Percentiles rank a stretch among this genome's conserved stretches.
phyloP scores from a whole-genome alignment of 2,888 invertebrate species.

The Diaprepes abbreviatus region DNA sequence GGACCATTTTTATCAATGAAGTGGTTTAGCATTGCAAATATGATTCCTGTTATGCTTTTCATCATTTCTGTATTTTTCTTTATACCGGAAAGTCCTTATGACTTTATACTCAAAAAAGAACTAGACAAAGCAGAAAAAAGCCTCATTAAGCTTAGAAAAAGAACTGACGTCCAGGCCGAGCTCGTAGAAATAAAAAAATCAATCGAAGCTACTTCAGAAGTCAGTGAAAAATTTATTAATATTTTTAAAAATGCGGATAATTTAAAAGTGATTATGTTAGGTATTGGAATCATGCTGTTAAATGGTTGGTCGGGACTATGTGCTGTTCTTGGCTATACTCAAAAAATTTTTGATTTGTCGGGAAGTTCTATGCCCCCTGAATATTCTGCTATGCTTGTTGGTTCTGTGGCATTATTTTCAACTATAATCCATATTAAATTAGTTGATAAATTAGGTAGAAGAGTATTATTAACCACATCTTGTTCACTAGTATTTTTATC shows the following conservation, averaged over 20 bases:
- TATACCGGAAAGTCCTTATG: constrained; percentile 45
- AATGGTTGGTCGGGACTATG: constrained; percentile 48
- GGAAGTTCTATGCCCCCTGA: constrained; percentile 73
- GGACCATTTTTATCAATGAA: constrained; percentile 35
- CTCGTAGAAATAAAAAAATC: constrained; percentile 21
- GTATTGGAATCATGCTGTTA: constrained; percentile 46
- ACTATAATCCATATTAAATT: constrained; percentile 80
- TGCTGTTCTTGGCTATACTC: constrained; percentile 50
- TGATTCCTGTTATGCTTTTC: constrained; percentile 14
- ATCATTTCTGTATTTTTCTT: constrained; percentile 15
- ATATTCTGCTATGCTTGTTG: constrained; percentile 81
- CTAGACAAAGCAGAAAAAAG: constrained; percentile 27
- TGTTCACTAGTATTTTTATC: constrained; percentile 72
- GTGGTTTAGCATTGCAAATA: constrained; percentile 26
- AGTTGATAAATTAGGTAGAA: constrained; percentile 83
- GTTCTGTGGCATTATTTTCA: constrained; percentile 81
- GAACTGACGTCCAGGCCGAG: constrained; percentile 14
- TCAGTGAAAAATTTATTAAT: constrained; percentile 37
- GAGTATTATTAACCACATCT: constrained; percentile 78
- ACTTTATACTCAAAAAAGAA: constrained; percentile 34
- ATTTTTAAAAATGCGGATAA: constrained; percentile 48
- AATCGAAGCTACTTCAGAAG: constrained; percentile 9
- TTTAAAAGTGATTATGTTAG: constrained; percentile 45
- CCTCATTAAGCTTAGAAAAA: constrained; percentile 34
- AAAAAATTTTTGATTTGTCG: constrained; percentile 67